phyloP scores from a whole-genome alignment of 1,140 invertebrate species.

The Oryzaephilus surinamensis region DNA sequence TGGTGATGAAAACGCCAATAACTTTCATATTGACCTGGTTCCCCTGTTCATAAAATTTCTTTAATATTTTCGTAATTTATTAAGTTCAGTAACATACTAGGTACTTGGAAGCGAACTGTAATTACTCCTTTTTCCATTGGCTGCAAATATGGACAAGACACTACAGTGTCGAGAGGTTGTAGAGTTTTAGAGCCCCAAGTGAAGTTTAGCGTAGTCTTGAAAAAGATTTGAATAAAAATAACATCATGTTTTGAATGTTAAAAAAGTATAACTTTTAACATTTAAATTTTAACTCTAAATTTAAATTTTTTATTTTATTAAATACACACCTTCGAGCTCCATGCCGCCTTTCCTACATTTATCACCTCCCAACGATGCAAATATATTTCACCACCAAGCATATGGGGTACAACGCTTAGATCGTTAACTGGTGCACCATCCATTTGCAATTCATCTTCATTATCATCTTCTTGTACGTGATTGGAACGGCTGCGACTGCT shows the following conservation, averaged over 20 bases:
- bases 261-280: too few relatives aligned
- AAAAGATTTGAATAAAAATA: conserved; percentile 5
- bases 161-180: too few relatives aligned
- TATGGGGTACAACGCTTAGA: conserved; percentile 16
- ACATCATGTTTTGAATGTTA: too few relatives aligned
- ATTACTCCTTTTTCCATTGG: conserved; percentile 32
- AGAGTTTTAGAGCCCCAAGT: conserved; percentile 31
- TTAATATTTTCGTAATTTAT: neutral
- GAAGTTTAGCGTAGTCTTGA: conserved; percentile 26
- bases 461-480: neutral
- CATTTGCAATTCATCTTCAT: conserved; percentile 19
- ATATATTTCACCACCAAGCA: conserved; percentile 30
- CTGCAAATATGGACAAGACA: conserved; percentile 28
- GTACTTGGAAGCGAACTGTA: conserved; percentile 26
- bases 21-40: conserved; percentile 33
- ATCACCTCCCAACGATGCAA: conserved; percentile 33
- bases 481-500: conserved; percentile 4
- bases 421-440: conserved; percentile 23
- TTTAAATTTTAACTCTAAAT: neutral
- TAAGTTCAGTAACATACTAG: conserved; percentile 25
- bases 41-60: conserved; percentile 19
- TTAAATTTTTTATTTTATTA: conserved; percentile 3
- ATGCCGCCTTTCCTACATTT: conserved; percentile 29
- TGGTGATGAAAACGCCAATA: conserved; percentile 36
- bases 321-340: conserved; percentile 26